Evolutionary conservation across 2,113 vertebrate species (phyloP).

Genomic region (Lycocorax pyrrhopterus): DNA sequence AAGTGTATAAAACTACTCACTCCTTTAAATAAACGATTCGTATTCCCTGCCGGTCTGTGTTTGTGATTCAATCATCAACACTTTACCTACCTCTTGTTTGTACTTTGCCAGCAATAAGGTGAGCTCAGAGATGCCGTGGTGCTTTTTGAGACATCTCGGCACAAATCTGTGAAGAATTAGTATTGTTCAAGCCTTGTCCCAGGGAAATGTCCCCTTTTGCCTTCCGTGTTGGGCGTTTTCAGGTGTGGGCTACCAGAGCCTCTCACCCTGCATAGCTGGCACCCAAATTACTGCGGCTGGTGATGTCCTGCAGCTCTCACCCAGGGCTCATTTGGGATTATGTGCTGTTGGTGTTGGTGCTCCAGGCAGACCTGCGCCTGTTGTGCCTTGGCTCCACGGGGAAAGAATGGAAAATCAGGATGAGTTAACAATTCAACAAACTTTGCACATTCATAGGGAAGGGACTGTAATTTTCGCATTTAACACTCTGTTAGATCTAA

Average conservation of each 20-base stretch:
- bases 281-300: rapidly evolving
- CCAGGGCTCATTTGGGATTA: neutral
- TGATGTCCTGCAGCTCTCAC: neutral
- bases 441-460: neutral
- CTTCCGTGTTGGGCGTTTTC: neutral
- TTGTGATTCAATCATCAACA: no score
- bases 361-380: neutral
- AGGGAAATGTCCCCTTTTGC: neutral
- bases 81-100: neutral
- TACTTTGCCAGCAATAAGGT: neutral
- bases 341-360: rapidly evolving
- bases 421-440: conserved; percentile 7
- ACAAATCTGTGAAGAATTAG: neutral
- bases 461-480: conserved; percentile 30
- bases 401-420: neutral
- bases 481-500: conserved; percentile 48
- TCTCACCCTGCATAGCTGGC: neutral
- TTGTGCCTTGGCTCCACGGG: rapidly evolving
- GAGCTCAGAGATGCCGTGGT: neutral
- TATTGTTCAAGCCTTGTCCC: neutral
- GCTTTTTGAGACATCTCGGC: neutral
- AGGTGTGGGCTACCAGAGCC: neutral
- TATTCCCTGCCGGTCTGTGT: no score
- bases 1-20: no score
- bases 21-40: no score